These are phyloP conservation scores for Latrodectus elegans DNA, from an alignment of 2,888 invertebrate genomes.

Conservation along the genomic window DNA sequence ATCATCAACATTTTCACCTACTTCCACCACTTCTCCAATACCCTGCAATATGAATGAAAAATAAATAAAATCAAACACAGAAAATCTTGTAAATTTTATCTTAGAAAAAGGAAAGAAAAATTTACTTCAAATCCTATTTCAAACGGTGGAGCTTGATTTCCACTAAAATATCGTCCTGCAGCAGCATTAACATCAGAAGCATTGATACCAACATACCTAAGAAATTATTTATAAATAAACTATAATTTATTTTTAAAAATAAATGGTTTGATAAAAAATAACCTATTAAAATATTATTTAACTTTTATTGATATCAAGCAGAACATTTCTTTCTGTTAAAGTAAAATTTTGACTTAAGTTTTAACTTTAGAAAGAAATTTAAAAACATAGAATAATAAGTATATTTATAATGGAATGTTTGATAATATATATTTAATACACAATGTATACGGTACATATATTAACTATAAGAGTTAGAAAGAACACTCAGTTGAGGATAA, in stretches of 20 bases:
- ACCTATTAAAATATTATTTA: too few species aligned
- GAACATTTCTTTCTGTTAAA: too few species aligned
- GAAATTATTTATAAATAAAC: background rate
- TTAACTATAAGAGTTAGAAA: too few species aligned
- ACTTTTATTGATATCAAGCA: too few species aligned
- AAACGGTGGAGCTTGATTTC: constrained; percentile 32
- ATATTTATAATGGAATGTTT: too few species aligned
- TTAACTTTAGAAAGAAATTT: too few species aligned
- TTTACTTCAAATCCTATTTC: constrained; percentile 62
- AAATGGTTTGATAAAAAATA: too few species aligned
- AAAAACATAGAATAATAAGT: too few species aligned
- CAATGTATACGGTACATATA: too few species aligned
- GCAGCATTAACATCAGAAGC: constrained; percentile 62
- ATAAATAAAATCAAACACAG: background rate
- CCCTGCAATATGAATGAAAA: constrained; percentile 56
- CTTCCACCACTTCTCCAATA: constrained; percentile 72
- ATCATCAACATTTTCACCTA: constrained; percentile 71
- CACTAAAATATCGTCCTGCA: constrained; percentile 50
- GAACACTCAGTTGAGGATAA: too few species aligned
- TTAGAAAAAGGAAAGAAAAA: background rate
- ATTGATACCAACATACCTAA: constrained; percentile 63
- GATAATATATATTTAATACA: too few species aligned
- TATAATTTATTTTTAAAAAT: background rate
- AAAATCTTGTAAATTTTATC: background rate
- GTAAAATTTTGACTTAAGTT: too few species aligned